phyloP scores from a whole-genome alignment of 2,888 invertebrate species.

The Cosmia pyralina region DNA sequence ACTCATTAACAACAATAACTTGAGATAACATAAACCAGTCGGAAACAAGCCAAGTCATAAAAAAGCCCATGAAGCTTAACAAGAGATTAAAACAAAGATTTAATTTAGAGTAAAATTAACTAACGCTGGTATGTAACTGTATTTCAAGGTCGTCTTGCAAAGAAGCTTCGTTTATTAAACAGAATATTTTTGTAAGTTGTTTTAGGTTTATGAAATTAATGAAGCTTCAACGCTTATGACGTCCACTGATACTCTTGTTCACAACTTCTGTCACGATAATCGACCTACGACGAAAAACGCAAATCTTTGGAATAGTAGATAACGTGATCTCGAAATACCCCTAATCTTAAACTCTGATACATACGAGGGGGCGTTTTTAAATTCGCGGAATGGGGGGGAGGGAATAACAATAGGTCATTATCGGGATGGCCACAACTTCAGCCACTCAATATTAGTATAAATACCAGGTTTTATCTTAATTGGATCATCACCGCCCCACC shows the following conservation, averaged over 20 bases:
- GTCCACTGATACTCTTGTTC: neutral
- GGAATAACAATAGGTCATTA: no score
- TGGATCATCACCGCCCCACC: no score
- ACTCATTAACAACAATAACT: neutral
- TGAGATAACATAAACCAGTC: neutral
- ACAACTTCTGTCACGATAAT: neutral
- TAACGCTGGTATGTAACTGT: neutral
- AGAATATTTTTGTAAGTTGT: neutral
- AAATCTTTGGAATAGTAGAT: neutral
- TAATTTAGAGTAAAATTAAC: neutral
- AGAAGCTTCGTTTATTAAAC: conserved; percentile 7
- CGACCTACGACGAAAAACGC: no score
- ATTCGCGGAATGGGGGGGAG: no score
- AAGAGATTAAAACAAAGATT: neutral
- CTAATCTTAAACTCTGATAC: neutral
- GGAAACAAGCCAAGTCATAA: neutral
- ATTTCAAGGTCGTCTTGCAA: neutral
- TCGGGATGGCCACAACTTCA: no score
- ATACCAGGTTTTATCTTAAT: no score
- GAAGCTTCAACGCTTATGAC: neutral
- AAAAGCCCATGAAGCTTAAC: neutral
- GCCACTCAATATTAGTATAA: no score
- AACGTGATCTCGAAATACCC: neutral
- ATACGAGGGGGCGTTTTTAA: no score
- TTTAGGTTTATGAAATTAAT: neutral